Evolutionary conservation across 2,888 invertebrate species (phyloP), one percentile per base, ranked within the genome.

Genomic region (Linnaemya tessellans): DNA sequence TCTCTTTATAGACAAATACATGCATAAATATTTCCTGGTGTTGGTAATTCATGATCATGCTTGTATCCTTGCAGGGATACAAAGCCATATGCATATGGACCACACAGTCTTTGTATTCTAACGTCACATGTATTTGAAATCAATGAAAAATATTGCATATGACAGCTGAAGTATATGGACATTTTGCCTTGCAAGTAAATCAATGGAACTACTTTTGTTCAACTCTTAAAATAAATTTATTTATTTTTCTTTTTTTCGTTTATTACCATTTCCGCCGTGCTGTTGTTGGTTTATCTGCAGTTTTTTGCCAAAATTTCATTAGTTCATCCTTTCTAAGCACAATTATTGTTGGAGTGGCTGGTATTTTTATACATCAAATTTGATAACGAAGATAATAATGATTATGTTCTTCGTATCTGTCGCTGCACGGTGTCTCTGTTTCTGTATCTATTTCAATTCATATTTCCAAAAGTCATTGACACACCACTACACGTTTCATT

Each of bases 291-390:
- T 22, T 18, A 2, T 10, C 1, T 80, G 22, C 1, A 30, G 51
- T 43, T 70, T 71, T 80, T 73, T 80, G 71, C 46, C 80, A 80
- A 84, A 77, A 77, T 80, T 77, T 77, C 58, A 80, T 77, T 77
- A 67, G 43, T 70, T 75, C 25, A 51, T 73, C 20, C 38, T 51
- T 75, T 68, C 22, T 30, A 68, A 74, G 22, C 56, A 60, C n/a
- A 65, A 60, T 74, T 74, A 60, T 58, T 41, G 25, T 38, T 68
- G 30, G 41, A 67, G 49, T 67, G 46, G 22, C 62, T 38, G 18
- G 25, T 51, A 70, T 68, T 68, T 68, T 68, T 30, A 35, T 49
- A 71, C 56, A 64, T 41, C 25, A 54, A 62, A 43, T 54, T 43
- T 78, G 22, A 78, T 43, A 22, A 64, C 13, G 60, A 68, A 38